Evolutionary conservation across 2,113 vertebrate species (phyloP), one percentile per base, ranked within the genome.

Genomic region (Thermophis baileyi): DNA sequence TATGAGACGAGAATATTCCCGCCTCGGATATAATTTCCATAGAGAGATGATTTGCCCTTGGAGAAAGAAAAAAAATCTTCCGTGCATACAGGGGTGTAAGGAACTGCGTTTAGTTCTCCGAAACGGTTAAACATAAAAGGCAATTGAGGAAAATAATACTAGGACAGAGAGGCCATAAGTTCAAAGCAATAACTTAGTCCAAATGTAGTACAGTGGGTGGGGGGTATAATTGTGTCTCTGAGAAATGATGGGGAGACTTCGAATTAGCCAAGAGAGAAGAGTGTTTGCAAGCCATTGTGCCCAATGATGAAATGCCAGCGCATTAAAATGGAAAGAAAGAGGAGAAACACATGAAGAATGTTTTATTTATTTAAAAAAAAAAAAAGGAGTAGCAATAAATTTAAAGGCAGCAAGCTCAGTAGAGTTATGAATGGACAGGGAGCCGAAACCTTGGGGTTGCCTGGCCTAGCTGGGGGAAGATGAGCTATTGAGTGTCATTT

Each of bases 371-470:
- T 96, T 11, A 3, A 10, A 3, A n/a, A n/a, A n/a, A n/a, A n/a
- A n/a, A n/a, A n/a, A 94, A 96, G 91, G 74, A 90, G 92, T 93
- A 91, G 93, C 95, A 94, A 96, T 95, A 96, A 97, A 97, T 96
- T 97, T 94, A 49, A 95, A 91, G 0, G 1, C 94, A 0, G 35
- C 1, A 0, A 90, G 90, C 92, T 90, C 89, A 93, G 0, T 1
- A 93, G 96, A 96, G 96, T 97, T 97, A 98, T 97, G 97, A 97
- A 97, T 88, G 6, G 85, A 1, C 44, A 93, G 93, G 94, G 95
- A 97, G 94, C 94, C 95, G 93, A 93, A 96, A 94, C 95, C 95
- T 97, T 96, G 96, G 94, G 94, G 96, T 96, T 97, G 95, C 96
- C 95, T 91, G 35, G 93, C 87, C 93, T 94, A 91, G 93, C 90